Conservation (phyloP, 2,113 vertebrate genomes). For the Scomber japonicus region DNA sequence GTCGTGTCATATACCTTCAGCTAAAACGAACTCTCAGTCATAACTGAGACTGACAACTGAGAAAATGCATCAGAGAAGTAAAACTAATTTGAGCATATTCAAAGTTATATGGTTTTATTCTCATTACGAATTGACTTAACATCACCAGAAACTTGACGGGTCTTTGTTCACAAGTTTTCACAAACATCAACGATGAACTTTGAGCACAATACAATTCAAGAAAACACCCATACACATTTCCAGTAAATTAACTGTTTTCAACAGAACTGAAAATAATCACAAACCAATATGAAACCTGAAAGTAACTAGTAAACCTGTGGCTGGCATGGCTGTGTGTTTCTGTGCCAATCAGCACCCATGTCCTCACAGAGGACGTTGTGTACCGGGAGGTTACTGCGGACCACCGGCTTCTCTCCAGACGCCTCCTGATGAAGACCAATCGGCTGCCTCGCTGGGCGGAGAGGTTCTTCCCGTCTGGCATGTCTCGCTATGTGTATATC, state of each 20-base stretch:
- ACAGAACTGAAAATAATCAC: not conserved
- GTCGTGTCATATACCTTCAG: too few species aligned
- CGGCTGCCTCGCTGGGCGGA: constrained; percentile 88
- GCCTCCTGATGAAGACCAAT: constrained; percentile 88
- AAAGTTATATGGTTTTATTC: not conserved
- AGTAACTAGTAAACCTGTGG: not conserved
- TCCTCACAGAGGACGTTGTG: constrained; percentile 87
- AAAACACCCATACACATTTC: too few species aligned
- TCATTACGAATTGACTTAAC: not conserved
- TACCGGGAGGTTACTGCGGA: constrained; percentile 85
- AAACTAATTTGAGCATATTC: not conserved
- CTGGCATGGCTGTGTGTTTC: constrained; percentile 9
- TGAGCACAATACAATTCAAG: too few species aligned
- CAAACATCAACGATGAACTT: not conserved
- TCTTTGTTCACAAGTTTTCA: not conserved
- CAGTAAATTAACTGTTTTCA: not conserved
- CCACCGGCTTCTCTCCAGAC: constrained; percentile 82
- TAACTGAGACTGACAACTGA: constrained; percentile 39
- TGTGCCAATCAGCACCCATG: constrained; percentile 80
- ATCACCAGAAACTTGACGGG: not conserved
- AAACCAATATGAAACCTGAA: not conserved
- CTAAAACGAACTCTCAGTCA: not conserved
- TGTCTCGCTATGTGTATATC: constrained; percentile 85
- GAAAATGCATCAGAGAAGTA: constrained; percentile 43
- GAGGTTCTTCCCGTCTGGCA: constrained; percentile 80